A percentile compares a stretch with the other conserved stretches of the same genome.
phyloP scores from a whole-genome alignment of 1,140 invertebrate species.

The Drosophila paulistorum region DNA sequence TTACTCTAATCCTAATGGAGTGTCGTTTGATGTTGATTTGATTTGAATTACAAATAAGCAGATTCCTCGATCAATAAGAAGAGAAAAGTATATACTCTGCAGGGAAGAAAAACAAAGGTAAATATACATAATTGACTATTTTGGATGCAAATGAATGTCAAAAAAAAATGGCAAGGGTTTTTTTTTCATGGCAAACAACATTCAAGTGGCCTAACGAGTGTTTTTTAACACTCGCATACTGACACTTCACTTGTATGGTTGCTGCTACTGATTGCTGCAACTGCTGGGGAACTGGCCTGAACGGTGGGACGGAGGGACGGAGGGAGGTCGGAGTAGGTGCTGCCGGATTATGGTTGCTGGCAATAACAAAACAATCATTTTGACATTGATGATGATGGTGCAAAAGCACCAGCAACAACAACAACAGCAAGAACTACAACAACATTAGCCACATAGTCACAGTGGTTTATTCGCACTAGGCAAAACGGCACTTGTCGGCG shows the following conservation, averaged over 20 bases:
- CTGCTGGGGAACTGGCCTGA: no score
- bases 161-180: background rate
- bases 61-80: no score
- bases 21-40: no score
- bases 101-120: no score
- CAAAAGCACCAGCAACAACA: constrained; percentile 24
- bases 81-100: no score
- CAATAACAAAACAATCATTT: constrained; percentile 76
- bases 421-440: constrained; percentile 13
- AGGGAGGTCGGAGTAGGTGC: background rate
- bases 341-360: constrained; percentile 21
- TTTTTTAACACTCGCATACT: constrained; percentile 11
- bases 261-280: background rate
- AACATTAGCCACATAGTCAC: background rate
- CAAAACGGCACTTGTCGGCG: constrained; percentile 50
- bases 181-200: constrained; percentile 45
- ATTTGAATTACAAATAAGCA: no score
- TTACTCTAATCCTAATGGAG: no score
- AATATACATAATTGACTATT: no score
- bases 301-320: background rate
- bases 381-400: constrained; percentile 76
- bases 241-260: constrained; percentile 30
- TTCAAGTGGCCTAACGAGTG: constrained; percentile 46
- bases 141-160: background rate
- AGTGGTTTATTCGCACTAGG: constrained; percentile 25